Conservation (phyloP, 2,113 vertebrate species). For the Triplophysa siluroides region DNA sequence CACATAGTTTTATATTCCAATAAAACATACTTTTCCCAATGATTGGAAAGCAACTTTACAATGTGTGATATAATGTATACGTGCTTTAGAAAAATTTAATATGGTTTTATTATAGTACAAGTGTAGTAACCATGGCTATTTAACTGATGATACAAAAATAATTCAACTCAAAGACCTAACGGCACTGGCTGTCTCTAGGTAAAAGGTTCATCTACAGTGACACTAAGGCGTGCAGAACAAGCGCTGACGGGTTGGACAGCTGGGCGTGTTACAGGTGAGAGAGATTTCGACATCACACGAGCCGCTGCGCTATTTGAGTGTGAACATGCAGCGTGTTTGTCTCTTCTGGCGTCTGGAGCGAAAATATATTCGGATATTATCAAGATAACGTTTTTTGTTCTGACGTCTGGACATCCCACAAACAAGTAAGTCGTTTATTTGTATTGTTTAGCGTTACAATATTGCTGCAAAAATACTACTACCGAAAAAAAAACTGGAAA, state of each 20-base stretch:
- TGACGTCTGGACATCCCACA: neutral
- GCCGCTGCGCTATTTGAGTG: neutral
- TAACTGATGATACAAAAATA: no score
- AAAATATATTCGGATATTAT: neutral
- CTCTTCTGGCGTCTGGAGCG: neutral
- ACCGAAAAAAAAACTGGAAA: no score
- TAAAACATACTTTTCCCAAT: no score
- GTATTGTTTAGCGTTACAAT: neutral
- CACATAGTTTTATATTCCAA: no score
- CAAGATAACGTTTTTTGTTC: neutral
- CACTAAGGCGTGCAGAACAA: neutral
- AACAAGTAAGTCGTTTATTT: slow-evolving; percentile 12
- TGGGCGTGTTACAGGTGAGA: slow-evolving; percentile 33
- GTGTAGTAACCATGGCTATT: no score
- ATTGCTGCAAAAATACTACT: neutral
- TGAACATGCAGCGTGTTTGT: neutral
- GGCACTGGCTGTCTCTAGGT: neutral
- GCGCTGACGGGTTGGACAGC: slow-evolving; percentile 17
- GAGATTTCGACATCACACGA: slow-evolving; percentile 13
- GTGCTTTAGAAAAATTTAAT: no score
- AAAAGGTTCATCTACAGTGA: neutral
- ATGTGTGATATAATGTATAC: no score
- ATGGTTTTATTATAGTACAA: no score
- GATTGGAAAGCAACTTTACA: no score
- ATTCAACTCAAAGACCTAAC: no score